Evolutionary conservation across 2,113 vertebrate genomes (phyloP).

Genomic region (Romanogobio albipinnatus): DNA sequence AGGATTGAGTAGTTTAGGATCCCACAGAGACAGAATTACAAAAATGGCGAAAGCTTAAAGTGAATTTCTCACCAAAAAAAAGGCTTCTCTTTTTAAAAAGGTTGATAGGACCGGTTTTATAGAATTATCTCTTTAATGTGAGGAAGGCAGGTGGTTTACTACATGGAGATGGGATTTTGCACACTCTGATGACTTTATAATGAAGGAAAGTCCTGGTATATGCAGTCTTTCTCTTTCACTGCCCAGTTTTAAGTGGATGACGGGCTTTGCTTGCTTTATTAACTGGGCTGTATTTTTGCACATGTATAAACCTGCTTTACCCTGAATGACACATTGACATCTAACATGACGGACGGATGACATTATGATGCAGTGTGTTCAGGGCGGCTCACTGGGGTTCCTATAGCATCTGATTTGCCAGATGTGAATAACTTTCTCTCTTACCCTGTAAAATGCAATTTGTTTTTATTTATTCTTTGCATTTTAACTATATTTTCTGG

Average conservation of each 20-base stretch:
- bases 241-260: conserved; percentile 22
- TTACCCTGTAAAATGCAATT: conserved; percentile 47
- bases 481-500: conserved; percentile 59
- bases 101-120: neutral
- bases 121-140: neutral
- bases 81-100: neutral
- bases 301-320: conserved; percentile 21
- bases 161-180: conserved; percentile 8
- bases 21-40: neutral
- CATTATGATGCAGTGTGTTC: conserved; percentile 10
- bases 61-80: neutral
- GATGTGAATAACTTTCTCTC: conserved; percentile 62
- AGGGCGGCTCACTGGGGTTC: conserved; percentile 22
- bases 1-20: neutral
- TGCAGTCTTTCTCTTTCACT: conserved; percentile 6
- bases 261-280: conserved; percentile 40
- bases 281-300: conserved; percentile 43
- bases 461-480: conserved; percentile 63
- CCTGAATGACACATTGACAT: neutral
- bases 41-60: neutral
- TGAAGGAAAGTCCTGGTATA: conserved; percentile 14
- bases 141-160: conserved; percentile 2
- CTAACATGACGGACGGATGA: conserved; percentile 8
- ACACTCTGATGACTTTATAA: neutral
- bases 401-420: conserved; percentile 31